Evolutionary conservation across 1,140 invertebrate genomes (phyloP).

Genomic region (Aplysia californica): DNA sequence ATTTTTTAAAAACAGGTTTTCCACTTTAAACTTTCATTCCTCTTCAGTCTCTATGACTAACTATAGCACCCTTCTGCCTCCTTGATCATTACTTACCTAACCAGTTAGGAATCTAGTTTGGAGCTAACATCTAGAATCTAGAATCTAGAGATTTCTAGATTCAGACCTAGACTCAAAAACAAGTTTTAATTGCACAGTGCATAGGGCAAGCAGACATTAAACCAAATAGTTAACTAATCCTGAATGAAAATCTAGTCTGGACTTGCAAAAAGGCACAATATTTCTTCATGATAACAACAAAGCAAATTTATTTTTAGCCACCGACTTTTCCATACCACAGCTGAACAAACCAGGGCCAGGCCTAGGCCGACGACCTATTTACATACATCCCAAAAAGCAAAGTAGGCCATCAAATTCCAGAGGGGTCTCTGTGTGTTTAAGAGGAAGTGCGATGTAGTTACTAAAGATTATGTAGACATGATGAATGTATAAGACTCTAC

Average conservation of each 20-base stretch:
- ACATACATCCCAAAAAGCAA: background rate
- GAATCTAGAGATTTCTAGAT: no score
- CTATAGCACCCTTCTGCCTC: no score
- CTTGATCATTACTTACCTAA: no score
- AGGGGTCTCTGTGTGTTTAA: background rate
- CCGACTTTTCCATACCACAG: background rate
- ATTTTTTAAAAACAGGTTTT: no score
- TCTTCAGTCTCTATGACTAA: no score
- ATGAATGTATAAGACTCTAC: background rate
- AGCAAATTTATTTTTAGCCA: constrained; percentile 5
- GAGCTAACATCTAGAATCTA: no score
- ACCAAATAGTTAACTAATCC: no score
- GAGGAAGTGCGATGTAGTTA: background rate
- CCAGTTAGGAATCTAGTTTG: no score
- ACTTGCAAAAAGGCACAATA: background rate
- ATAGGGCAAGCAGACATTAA: no score
- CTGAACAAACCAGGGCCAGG: background rate
- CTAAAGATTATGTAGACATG: background rate
- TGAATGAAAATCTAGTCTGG: background rate
- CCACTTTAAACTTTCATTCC: no score
- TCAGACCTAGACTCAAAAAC: no score
- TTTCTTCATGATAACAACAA: constrained; percentile 1
- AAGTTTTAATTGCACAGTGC: no score
- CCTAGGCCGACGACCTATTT: constrained; percentile 1
- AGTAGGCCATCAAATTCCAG: background rate